Evolutionary conservation across 2,113 vertebrate genomes (phyloP), one percentile per base, ranked within the genome.

Genomic region (Paraplagusia blochii): DNA sequence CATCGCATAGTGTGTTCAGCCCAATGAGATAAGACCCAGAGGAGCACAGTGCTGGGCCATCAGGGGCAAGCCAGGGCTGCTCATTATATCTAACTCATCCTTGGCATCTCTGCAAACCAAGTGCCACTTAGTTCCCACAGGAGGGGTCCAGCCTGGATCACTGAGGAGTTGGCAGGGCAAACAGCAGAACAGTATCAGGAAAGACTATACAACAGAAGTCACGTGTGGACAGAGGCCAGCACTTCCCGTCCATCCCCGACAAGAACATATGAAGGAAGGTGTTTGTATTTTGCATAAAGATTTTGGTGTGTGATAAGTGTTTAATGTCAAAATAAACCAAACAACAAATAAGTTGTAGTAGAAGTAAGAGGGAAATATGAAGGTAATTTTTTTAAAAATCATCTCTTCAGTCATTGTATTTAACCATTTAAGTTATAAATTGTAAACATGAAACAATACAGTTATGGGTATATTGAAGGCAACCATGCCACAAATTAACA

Each of bases 61-160:
- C 74, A 69, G 82, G 89, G 88, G 83, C 84, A 85, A 85, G 85
- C 81, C 86, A 85, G 88, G 88, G 87, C 87, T 86, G 80, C 88
- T 89, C 88, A 89, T 91, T 90, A 91, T 84, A 86, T 86, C 85
- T 85, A 90, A 88, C 85, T 89, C 84, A 88, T 87, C 86, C 78
- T 86, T 88, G 87, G 87, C 89, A 87, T 88, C 88, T 81, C 84
- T 87, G 89, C 89, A 90, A 90, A 89, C 89, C 86, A 89, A 91
- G 88, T 89, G 87, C 87, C 86, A 89, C 89, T 89, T 88, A 89
- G 87, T 88, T 85, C 81, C 82, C 79, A 78, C 80, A 86, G 80
- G 85, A 87, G 83, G 80, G 80, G 76, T 82, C 79, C 80, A 71
- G 77, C 74, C 74, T 76, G 44, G 84, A 80, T 73, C 79, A 73